phyloP scores from a whole-genome alignment of 2,888 invertebrate genomes.

The Thumatha senex region DNA sequence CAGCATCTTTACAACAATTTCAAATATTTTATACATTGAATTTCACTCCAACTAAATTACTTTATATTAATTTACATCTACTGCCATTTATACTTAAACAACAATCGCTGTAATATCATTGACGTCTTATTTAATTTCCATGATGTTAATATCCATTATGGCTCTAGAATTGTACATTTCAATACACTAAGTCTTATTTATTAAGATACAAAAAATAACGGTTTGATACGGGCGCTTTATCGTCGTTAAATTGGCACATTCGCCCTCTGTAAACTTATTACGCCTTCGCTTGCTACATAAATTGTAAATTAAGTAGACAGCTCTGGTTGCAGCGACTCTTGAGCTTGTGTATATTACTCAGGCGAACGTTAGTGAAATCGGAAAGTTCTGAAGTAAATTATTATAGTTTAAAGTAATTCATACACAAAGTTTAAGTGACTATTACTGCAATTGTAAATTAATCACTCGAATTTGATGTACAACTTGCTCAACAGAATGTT shows the following conservation, averaged over 20 bases:
- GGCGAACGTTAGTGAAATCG: constrained; percentile 3
- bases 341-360: background rate
- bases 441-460: background rate
- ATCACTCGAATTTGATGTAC: no score
- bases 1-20: no score
- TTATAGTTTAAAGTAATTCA: background rate
- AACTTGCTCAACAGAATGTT: no score
- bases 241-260: constrained; percentile 10
- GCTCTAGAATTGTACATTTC: background rate
- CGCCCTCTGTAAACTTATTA: constrained; percentile 32
- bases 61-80: no score
- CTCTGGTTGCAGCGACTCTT: constrained; percentile 11
- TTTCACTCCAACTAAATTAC: no score
- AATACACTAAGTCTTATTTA: background rate
- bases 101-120: no score
- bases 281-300: constrained; percentile 15
- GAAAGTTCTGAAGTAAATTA: constrained; percentile 1
- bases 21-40: no score
- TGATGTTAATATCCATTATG: background rate
- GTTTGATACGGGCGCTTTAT: background rate
- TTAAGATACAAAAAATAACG: background rate
- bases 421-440: background rate
- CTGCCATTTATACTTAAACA: no score
- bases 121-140: no score
- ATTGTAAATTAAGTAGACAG: constrained; percentile 27